phyloP scores from a whole-genome alignment of 2,113 vertebrate species.

The Oenanthe melanoleuca region DNA sequence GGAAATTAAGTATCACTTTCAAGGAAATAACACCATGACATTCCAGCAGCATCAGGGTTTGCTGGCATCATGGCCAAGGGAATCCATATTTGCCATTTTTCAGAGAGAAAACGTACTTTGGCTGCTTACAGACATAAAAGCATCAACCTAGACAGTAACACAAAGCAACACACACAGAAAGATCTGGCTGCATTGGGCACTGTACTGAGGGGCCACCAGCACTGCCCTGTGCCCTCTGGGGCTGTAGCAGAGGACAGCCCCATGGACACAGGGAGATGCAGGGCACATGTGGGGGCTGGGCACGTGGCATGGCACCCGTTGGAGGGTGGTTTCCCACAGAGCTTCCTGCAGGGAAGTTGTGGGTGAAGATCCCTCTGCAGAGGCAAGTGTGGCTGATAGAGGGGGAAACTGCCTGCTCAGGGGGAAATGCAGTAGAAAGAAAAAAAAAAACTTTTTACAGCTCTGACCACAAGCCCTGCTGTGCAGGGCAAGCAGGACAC shows the following conservation, averaged over 20 bases:
- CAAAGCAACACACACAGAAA: fast-evolving
- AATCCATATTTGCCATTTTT: not conserved
- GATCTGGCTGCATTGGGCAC: not conserved
- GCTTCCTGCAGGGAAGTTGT: not conserved
- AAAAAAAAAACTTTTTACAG: not conserved
- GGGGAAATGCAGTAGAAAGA: not conserved
- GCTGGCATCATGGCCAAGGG: not conserved
- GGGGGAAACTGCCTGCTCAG: not conserved
- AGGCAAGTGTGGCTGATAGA: not conserved
- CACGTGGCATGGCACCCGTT: fast-evolving
- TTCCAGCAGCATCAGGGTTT: not conserved
- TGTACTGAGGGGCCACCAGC: not conserved
- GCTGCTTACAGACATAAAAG: not conserved
- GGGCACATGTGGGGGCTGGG: not conserved
- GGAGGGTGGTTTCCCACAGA: not conserved
- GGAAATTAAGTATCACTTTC: constrained; percentile 5
- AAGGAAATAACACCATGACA: not conserved
- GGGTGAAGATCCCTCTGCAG: not conserved
- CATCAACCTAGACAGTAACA: not conserved
- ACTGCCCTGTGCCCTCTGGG: not conserved
- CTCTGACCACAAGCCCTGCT: not conserved
- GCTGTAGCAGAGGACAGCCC: not conserved
- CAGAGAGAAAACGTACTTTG: not conserved
- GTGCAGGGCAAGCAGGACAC: not conserved
- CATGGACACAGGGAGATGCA: fast-evolving